phyloP scores from a whole-genome alignment of 1,140 invertebrate species.

The Camponotus floridanus region DNA sequence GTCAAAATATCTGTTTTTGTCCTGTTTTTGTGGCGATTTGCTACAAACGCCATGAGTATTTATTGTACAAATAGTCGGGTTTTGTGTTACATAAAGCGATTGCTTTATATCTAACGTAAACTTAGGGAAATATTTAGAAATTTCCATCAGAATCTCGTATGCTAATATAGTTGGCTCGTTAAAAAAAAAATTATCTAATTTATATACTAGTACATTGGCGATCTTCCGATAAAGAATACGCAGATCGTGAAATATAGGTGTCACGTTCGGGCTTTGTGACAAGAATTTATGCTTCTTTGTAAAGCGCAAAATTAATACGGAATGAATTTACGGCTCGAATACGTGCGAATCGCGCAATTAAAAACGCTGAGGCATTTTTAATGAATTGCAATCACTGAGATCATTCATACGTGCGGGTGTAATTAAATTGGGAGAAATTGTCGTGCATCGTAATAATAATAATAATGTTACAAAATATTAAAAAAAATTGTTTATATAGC shows the following conservation, averaged over 20 bases:
- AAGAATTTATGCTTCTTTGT: slow-evolving; percentile 16
- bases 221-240: background rate
- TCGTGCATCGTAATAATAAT: background rate
- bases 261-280: slow-evolving; percentile 6
- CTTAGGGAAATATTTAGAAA: background rate
- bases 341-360: slow-evolving; percentile 25
- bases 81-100: background rate
- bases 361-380: slow-evolving; percentile 12
- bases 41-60: background rate
- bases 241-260: slow-evolving; percentile 12
- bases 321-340: slow-evolving; percentile 34
- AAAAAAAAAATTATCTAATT: background rate
- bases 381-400: slow-evolving; percentile 25
- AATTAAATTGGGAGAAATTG: slow-evolving; percentile 4
- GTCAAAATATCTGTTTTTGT: background rate
- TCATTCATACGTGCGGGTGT: background rate
- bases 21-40: background rate
- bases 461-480: background rate
- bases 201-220: background rate
- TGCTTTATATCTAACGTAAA: background rate
- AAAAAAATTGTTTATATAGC: background rate
- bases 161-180: background rate
- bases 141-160: no score
- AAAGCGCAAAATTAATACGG: slow-evolving; percentile 20
- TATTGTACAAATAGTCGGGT: no score